phyloP scores from a whole-genome alignment of 2,888 invertebrate genomes.

The Himalopsyche tibetana region DNA sequence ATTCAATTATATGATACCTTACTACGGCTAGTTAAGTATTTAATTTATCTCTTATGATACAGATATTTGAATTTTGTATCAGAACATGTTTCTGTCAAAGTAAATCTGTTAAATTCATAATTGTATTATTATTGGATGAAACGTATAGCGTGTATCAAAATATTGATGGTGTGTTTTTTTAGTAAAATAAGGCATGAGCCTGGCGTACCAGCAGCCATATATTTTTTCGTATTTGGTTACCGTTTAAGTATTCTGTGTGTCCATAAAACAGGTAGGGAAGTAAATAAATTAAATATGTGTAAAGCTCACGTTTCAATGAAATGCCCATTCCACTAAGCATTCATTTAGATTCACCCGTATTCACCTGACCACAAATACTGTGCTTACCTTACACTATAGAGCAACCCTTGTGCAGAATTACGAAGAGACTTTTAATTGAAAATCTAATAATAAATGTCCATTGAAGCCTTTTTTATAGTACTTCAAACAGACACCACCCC shows the following conservation, averaged over 20 bases:
- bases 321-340: not conserved
- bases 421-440: conserved; percentile 22
- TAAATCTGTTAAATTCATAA: too few species aligned
- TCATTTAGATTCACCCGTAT: not conserved
- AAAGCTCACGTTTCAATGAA: conserved; percentile 22
- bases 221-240: conserved; percentile 6
- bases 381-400: conserved; percentile 14
- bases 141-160: too few species aligned
- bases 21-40: too few species aligned
- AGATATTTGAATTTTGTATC: too few species aligned
- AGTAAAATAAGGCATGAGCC: too few species aligned
- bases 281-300: conserved; percentile 30
- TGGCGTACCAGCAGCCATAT: too few species aligned
- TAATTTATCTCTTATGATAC: too few species aligned
- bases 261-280: not conserved
- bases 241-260: not conserved
- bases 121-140: too few species aligned
- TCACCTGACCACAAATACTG: not conserved
- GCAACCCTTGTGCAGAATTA: conserved; percentile 7
- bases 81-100: too few species aligned
- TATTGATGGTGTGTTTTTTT: too few species aligned
- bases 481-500: conserved; percentile 4
- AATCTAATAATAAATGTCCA: conserved; percentile 16
- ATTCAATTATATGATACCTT: too few species aligned
- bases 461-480: not conserved